Conservation (phyloP, 2,113 vertebrate genomes). For the Pluvialis apricaria region DNA sequence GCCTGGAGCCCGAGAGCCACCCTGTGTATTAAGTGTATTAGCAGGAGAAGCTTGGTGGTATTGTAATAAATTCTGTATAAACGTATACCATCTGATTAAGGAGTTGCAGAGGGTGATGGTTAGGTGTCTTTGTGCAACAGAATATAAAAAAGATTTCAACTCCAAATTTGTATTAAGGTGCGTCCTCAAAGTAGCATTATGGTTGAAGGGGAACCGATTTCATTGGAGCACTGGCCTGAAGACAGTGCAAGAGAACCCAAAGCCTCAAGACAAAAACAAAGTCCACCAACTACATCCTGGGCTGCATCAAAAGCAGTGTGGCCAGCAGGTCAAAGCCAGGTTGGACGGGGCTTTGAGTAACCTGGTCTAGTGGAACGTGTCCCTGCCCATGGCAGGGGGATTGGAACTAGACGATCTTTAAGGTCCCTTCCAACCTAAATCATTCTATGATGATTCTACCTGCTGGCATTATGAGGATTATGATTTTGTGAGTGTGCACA, state of each 20-base stretch:
- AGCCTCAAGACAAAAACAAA: not conserved
- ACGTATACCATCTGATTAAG: not conserved
- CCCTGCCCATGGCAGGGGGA: not conserved
- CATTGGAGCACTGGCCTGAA: not conserved
- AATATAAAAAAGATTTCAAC: not conserved
- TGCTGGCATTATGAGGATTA: not conserved
- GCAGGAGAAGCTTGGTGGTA: not conserved
- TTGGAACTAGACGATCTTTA: not conserved
- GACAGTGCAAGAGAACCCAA: not conserved
- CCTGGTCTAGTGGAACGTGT: not conserved
- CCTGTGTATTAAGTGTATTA: not conserved
- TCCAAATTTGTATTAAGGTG: not conserved
- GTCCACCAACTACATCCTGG: not conserved
- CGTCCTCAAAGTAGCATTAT: not conserved
- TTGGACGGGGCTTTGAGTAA: not conserved
- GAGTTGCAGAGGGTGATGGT: not conserved
- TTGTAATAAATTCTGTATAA: not conserved
- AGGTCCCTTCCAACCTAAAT: not conserved
- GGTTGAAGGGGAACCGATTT: not conserved
- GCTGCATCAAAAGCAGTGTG: not conserved
- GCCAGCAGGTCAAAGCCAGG: not conserved
- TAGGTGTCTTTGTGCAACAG: not conserved
- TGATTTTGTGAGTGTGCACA: not conserved
- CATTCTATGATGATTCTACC: not conserved
- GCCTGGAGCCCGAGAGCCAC: not conserved